Evolutionary conservation across 2,797 vertebrate genomes (phyloP).

Genomic region (Xenopus petersii): DNA sequence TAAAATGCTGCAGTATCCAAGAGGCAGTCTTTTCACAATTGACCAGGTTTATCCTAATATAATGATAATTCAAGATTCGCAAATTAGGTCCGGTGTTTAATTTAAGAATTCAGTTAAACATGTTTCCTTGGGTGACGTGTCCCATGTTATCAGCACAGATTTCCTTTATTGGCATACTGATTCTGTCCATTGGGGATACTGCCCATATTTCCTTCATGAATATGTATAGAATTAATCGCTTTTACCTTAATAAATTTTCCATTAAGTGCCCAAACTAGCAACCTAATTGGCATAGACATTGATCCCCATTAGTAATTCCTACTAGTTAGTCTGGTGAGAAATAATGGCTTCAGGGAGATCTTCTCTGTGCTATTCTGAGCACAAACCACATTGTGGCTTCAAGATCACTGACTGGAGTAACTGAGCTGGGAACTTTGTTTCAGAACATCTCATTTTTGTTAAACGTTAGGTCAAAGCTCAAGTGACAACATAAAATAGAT

Average conservation of each 20-base stretch:
- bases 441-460: no score
- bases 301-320: conserved; percentile 41
- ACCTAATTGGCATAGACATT: conserved; percentile 38
- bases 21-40: no score
- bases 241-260: conserved; percentile 41
- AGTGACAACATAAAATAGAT: no score
- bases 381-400: background rate
- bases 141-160: conserved; percentile 13
- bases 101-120: background rate
- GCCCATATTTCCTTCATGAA: conserved; percentile 30
- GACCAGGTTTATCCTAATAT: no score
- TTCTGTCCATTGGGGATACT: background rate
- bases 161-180: conserved; percentile 1
- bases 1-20: no score
- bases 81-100: background rate
- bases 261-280: conserved; percentile 35
- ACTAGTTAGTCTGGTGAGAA: conserved; percentile 18
- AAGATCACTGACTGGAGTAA: background rate
- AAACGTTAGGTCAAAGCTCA: no score
- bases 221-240: conserved; percentile 41
- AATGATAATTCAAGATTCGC: background rate
- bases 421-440: no score
- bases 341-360: conserved; percentile 22
- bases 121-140: background rate
- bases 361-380: background rate